A percentile compares a stretch with the other conserved stretches of the same genome.
Evolutionary conservation across 1,140 invertebrate species (phyloP).

Genomic region (Trinorchestia longiramus): DNA sequence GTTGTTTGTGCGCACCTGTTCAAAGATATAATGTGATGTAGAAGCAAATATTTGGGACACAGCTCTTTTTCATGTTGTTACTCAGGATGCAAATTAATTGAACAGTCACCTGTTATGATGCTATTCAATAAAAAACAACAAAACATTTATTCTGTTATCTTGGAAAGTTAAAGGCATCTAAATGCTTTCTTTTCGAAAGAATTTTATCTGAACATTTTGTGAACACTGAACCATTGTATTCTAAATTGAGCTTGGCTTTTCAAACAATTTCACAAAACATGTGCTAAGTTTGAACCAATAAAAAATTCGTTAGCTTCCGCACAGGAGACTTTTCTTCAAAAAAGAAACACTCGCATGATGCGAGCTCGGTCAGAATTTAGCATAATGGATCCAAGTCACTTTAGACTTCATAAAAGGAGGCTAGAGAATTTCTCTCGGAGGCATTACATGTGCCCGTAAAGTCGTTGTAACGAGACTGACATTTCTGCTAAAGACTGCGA

Average conservation of each 20-base stretch:
- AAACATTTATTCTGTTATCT: neutral
- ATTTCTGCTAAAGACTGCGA: neutral
- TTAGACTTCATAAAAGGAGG: neutral
- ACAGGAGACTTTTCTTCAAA: neutral
- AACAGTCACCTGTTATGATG: neutral
- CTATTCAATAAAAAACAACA: neutral
- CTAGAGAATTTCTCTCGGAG: neutral
- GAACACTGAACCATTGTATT: neutral
- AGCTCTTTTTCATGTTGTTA: neutral
- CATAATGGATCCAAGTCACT: neutral
- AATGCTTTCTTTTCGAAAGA: neutral
- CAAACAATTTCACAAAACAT: neutral
- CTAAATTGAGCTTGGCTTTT: neutral
- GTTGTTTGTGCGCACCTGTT: neutral
- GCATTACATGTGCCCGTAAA: neutral
- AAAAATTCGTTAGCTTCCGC: neutral
- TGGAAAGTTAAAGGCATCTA: neutral
- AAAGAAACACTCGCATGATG: neutral
- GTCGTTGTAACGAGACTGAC: neutral
- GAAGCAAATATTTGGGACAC: neutral
- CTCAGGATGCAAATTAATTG: too few relatives aligned
- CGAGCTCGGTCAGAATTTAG: neutral
- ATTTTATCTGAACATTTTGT: neutral
- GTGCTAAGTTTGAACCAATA: neutral
- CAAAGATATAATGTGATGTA: neutral